Percentiles rank a stretch among this genome's conserved stretches.
Conservation (phyloP, 2,888 invertebrate genomes). For the Anoncus sp. region DNA sequence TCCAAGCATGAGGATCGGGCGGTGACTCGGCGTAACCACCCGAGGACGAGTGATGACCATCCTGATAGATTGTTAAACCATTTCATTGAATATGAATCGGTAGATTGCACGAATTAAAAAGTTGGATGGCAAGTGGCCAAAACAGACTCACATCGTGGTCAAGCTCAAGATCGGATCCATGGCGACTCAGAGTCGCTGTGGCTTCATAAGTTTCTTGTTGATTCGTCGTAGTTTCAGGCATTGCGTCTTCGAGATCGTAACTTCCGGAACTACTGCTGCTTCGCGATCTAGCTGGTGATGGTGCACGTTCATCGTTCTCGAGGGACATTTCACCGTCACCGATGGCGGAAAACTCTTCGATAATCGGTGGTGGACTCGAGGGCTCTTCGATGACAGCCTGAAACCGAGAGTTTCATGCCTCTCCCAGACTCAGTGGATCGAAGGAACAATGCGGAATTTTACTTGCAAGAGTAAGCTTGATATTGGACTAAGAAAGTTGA, state of each 20-base stretch:
- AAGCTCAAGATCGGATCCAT: conserved; percentile 75
- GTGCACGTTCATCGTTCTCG: conserved; percentile 68
- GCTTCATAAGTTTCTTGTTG: conserved; percentile 67
- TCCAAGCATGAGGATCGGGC: conserved; percentile 83
- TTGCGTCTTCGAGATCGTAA: conserved; percentile 81
- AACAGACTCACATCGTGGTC: conserved; percentile 75
- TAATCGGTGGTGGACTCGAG: conserved; percentile 76
- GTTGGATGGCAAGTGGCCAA: neutral
- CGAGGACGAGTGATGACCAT: conserved; percentile 79
- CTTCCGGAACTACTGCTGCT: conserved; percentile 82
- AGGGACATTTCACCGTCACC: conserved; percentile 68
- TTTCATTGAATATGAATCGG: neutral
- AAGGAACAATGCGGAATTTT: neutral
- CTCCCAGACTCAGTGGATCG: neutral
- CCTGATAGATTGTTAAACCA: conserved; percentile 60
- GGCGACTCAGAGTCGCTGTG: conserved; percentile 72
- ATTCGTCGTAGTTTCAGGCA: conserved; percentile 71
- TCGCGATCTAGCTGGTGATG: conserved; percentile 78
- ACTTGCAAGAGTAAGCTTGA: no score
- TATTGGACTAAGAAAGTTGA: no score
- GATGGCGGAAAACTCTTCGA: conserved; percentile 72
- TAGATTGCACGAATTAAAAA: neutral
- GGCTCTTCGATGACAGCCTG: conserved; percentile 80
- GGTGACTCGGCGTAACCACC: conserved; percentile 81
- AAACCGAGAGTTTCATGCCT: neutral